A percentile compares a stretch with the other conserved stretches of the same genome.
Conservation (phyloP, 2,797 vertebrate genomes). For the Channallabes apus region DNA sequence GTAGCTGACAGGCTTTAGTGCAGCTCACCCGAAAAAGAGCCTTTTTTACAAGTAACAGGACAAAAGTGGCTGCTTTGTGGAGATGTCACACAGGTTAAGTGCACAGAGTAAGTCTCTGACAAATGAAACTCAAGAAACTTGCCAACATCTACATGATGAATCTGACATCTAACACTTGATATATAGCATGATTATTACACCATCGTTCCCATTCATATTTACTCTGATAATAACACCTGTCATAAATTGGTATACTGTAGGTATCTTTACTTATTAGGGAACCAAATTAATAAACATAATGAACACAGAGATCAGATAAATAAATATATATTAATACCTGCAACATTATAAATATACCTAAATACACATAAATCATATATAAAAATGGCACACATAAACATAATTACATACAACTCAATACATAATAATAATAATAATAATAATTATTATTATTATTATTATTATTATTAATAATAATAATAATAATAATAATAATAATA, state of each 20-base stretch:
- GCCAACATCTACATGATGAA: not conserved
- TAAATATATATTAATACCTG: not conserved
- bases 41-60: constrained; percentile 70
- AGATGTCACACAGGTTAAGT: constrained; percentile 74
- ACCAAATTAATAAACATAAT: not conserved
- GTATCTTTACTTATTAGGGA: not conserved
- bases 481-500: too few species aligned
- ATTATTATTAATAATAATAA: too few species aligned
- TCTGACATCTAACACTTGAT: not conserved
- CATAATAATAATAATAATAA: too few species aligned
- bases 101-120: constrained; percentile 65
- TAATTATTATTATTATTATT: too few species aligned
- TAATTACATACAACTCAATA: not conserved
- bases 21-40: constrained; percentile 60
- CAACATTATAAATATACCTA: not conserved
- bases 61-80: constrained; percentile 59
- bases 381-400: not conserved
- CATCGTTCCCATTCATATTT: not conserved
- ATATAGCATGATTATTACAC: not conserved
- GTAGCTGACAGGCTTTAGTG: constrained; percentile 73
- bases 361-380: not conserved
- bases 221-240: not conserved
- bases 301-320: not conserved
- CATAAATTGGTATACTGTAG: not conserved
- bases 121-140: constrained; percentile 58